Conservation (phyloP, 1,140 invertebrate species). For the Panulirus ornatus region DNA sequence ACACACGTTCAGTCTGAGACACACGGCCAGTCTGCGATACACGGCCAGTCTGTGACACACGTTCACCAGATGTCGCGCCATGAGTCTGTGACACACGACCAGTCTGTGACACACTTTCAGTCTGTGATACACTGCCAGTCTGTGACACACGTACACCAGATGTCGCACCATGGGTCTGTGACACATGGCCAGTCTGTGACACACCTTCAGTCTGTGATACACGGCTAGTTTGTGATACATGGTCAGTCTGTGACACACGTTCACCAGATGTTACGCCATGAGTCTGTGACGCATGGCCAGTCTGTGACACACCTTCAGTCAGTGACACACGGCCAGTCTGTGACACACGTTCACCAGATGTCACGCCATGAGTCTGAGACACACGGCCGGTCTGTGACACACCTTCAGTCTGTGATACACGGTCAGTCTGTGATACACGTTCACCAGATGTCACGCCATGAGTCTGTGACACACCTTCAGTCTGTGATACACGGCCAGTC, state of each 20-base stretch:
- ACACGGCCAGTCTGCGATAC: background rate
- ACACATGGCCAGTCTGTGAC: background rate
- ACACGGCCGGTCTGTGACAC: no score
- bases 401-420: background rate
- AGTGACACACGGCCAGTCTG: background rate
- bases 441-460: background rate
- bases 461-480: background rate
- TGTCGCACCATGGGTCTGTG: background rate
- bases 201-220: background rate
- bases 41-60: background rate
- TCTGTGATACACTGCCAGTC: background rate
- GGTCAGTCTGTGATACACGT: background rate
- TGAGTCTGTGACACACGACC: background rate
- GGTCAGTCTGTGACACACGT: background rate
- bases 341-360: background rate
- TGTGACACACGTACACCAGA: background rate
- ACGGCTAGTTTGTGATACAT: background rate
- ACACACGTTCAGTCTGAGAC: background rate
- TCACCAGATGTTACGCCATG: background rate
- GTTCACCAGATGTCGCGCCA: background rate
- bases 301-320: background rate
- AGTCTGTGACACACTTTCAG: background rate
- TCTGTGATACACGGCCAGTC: background rate
- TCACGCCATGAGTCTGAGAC: no score
- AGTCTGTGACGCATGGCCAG: background rate